phyloP scores from a whole-genome alignment of 2,113 vertebrate species.

The Hippopotamus amphibius region DNA sequence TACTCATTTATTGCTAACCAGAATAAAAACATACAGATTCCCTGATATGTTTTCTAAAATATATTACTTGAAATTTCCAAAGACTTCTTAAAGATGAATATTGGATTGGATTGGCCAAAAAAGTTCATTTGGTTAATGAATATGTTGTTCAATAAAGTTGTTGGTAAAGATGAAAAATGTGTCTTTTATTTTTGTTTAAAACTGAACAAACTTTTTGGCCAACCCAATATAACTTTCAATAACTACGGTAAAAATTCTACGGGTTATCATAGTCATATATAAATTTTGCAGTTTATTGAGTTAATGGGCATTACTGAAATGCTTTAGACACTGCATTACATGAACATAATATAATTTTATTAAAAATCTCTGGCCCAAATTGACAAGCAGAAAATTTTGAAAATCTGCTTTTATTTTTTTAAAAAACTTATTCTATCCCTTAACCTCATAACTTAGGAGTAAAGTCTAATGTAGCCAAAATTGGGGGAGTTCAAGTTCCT shows the following conservation, averaged over 20 bases:
- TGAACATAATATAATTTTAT: neutral
- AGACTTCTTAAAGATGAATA: neutral
- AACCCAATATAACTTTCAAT: neutral
- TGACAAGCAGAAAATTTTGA: neutral
- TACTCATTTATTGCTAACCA: neutral
- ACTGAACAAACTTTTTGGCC: too few relatives aligned
- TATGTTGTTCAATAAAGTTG: too few relatives aligned
- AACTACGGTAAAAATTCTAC: neutral
- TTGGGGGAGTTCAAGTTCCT: neutral
- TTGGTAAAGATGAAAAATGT: too few relatives aligned
- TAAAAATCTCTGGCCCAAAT: neutral
- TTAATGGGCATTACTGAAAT: neutral
- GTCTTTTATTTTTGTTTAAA: too few relatives aligned
- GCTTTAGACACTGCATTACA: neutral
- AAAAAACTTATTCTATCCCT: neutral
- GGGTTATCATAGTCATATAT: neutral
- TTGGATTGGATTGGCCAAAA: too few relatives aligned
- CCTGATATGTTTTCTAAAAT: neutral
- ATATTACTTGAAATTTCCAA: conserved; percentile 8
- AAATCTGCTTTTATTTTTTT: neutral
- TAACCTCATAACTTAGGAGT: neutral
- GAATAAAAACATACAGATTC: neutral
- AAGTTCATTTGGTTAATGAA: too few relatives aligned
- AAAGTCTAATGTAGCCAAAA: neutral
- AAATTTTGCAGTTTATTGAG: neutral